These are phyloP conservation scores for Agrenia bidenticulata DNA, from an alignment of 2,888 invertebrate species.

Conservation along the genomic window DNA sequence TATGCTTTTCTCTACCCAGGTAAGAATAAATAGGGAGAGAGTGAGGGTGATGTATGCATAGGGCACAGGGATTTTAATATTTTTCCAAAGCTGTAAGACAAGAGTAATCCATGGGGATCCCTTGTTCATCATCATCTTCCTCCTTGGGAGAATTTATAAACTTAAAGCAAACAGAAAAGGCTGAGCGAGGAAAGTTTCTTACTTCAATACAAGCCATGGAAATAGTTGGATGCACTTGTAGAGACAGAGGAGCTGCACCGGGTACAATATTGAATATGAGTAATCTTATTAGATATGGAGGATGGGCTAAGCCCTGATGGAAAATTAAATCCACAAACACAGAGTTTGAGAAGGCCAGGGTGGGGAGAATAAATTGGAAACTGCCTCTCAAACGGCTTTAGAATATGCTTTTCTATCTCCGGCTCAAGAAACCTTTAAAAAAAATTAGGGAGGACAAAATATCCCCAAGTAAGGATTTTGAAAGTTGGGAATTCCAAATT, in stretches of 20 bases:
- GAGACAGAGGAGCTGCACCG: too few relatives aligned
- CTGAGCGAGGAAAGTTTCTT: neutral
- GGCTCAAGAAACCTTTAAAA: neutral
- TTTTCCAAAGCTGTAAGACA: neutral
- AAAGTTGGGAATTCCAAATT: too few relatives aligned
- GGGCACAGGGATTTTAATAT: neutral
- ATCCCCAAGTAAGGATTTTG: too few relatives aligned
- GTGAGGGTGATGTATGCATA: too few relatives aligned
- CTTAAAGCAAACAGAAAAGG: slow-evolving; percentile 1
- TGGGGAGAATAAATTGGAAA: slow-evolving; percentile 9
- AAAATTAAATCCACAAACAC: slow-evolving; percentile 12
- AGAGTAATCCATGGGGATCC: slow-evolving; percentile 9
- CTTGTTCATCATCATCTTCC: slow-evolving; percentile 7
- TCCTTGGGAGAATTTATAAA: slow-evolving; percentile 3
- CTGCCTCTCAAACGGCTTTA: too few relatives aligned
- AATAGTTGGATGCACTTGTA: neutral
- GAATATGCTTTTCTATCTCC: neutral
- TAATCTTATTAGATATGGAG: slow-evolving; percentile 8
- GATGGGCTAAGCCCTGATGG: slow-evolving; percentile 6
- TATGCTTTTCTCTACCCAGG: too few relatives aligned
- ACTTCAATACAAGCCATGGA: neutral
- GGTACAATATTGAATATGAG: neutral
- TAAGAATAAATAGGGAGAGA: too few relatives aligned
- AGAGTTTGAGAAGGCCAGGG: neutral
- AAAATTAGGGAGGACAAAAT: too few relatives aligned